Conservation (phyloP, 2,888 invertebrate species). For the Drosophila austrosaltans region DNA sequence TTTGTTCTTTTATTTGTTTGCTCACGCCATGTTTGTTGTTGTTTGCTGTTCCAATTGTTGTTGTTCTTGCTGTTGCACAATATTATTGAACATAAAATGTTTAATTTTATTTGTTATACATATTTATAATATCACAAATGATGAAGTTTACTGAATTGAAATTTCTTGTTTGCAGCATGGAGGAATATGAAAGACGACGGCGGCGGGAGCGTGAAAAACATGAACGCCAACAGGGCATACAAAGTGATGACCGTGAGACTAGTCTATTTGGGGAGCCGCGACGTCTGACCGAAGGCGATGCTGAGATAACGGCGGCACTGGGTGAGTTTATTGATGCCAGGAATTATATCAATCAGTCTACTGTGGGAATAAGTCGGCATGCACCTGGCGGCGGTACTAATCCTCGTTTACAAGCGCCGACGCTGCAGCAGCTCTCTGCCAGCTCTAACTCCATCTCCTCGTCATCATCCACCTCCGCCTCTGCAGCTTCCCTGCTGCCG, state of each 20-base stretch:
- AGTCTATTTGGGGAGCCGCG: slow-evolving; percentile 82
- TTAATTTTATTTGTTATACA: not conserved
- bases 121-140: too few relatives aligned
- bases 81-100: slow-evolving; percentile 13
- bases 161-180: slow-evolving; percentile 76
- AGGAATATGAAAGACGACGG: slow-evolving; percentile 82
- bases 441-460: slow-evolving; percentile 53
- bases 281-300: slow-evolving; percentile 82
- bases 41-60: slow-evolving; percentile 50
- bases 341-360: slow-evolving; percentile 78
- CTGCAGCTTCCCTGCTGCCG: slow-evolving; percentile 52
- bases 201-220: slow-evolving; percentile 83
- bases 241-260: slow-evolving; percentile 80
- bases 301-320: slow-evolving; percentile 80
- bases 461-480: slow-evolving; percentile 44
- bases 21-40: slow-evolving; percentile 50
- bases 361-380: slow-evolving; percentile 76
- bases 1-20: slow-evolving; percentile 24
- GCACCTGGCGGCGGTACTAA: slow-evolving; percentile 55
- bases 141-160: not conserved
- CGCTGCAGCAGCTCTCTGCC: slow-evolving; percentile 26
- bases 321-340: slow-evolving; percentile 81
- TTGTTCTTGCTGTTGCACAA: slow-evolving; percentile 28
- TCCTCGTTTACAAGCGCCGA: slow-evolving; percentile 58
- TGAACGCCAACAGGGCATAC: slow-evolving; percentile 81